A percentile compares a stretch with the other conserved stretches of the same genome.
phyloP scores from a whole-genome alignment of 2,888 invertebrate genomes.

The Magallana nippona region DNA sequence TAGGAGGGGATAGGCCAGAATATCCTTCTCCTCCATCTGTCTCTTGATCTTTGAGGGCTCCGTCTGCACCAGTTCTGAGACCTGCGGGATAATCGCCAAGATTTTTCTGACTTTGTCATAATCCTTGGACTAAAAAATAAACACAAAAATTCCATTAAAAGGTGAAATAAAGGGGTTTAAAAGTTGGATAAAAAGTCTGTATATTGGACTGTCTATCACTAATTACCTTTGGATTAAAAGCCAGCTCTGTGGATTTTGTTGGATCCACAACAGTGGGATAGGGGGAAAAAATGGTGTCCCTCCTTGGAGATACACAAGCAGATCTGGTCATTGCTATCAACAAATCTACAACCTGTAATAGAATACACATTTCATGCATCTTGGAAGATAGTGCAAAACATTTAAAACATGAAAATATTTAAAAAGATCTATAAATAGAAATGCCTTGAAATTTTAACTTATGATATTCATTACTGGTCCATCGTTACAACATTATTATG shows the following conservation, averaged over 20 bases:
- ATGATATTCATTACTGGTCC: too few relatives aligned
- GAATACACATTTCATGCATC: background rate
- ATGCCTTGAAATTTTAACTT: too few relatives aligned
- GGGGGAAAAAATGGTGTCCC: constrained; percentile 72
- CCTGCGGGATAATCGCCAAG: constrained; percentile 62
- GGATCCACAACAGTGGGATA: constrained; percentile 76
- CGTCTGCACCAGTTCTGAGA: constrained; percentile 65
- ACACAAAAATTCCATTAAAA: too few relatives aligned
- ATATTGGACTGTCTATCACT: background rate
- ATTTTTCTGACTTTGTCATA: constrained; percentile 60
- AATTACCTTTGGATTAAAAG: constrained; percentile 71
- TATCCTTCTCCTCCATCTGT: constrained; percentile 63
- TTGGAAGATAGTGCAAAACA: too few relatives aligned
- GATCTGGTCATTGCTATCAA: constrained; percentile 74
- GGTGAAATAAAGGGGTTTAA: too few relatives aligned
- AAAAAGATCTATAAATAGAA: too few relatives aligned
- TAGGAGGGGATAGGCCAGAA: constrained; percentile 72
- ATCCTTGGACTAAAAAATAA: constrained; percentile 66
- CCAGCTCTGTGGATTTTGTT: constrained; percentile 61
- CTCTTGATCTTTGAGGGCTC: constrained; percentile 61
- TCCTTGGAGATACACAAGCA: constrained; percentile 67
- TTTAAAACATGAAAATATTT: too few relatives aligned
- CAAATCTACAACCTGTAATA: constrained; percentile 73
- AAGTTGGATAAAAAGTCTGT: too few relatives aligned
- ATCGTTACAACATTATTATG: too few relatives aligned